Evolutionary conservation across 1,140 invertebrate genomes (phyloP), one percentile per base, ranked within the genome.

Genomic region (Hermetia illucens): DNA sequence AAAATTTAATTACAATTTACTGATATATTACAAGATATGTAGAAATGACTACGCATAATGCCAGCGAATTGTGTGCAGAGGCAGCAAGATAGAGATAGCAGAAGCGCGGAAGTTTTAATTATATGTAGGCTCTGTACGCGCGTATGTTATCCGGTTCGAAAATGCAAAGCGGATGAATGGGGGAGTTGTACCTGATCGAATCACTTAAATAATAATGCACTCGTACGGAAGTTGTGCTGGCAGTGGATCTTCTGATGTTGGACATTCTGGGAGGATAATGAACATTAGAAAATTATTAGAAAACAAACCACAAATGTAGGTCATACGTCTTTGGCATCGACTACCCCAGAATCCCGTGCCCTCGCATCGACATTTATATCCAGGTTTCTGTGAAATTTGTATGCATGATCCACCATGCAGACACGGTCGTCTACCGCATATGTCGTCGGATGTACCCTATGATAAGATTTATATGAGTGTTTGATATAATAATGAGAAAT

Each of bases 281-380:
- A 8, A 12, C 13, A 32, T 32, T 32, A 32, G 9, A 6, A 34
- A 25, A 8, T 25, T 6, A 19, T 18, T 20, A 9, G 4, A 19
- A 34, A 16, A 20, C 21, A 34, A 34, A 19, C 5, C 8, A 34
- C 18, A 19, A 20, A 5, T 34, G 5, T 21, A 4, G 33, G 10
- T 34, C 21, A 59, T 64, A 77, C 75, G 62, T 66, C 63, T 69
- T 48, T 78, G 70, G 55, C 79, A 83, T 44, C 71, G 63, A 36
- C 61, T 58, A 16, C 79, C 79, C 52, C 74, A 78, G 51, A 64
- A 82, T 33, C 78, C 77, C 29, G 78, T 82, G 38, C 77, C 76
- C 50, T 78, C 74, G 53, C 79, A 83, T 44, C 71, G 62, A 52
- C 79, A 83, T 53, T 72, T 70, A 51, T 67, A 83, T 21, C 75